These are phyloP conservation scores for Cetonia aurata DNA, from an alignment of 2,888 invertebrate species.

Conservation along the genomic window DNA sequence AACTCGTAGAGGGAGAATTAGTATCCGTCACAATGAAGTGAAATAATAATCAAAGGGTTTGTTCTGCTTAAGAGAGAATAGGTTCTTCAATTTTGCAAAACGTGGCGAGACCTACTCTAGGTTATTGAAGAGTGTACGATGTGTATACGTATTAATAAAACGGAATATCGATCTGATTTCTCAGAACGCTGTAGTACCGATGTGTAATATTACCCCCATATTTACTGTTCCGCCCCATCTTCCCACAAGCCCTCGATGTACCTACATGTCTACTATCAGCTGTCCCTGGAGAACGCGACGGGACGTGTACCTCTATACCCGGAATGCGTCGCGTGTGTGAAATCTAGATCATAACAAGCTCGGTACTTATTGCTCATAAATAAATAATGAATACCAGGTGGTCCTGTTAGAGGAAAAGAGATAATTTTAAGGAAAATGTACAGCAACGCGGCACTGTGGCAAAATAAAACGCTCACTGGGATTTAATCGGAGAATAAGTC, in stretches of 20 bases:
- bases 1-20: no score
- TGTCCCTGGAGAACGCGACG: not conserved
- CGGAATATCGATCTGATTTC: constrained; percentile 18
- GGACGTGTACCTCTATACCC: constrained; percentile 2
- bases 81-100: constrained; percentile 7
- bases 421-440: not conserved
- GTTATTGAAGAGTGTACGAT: not conserved
- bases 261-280: no score
- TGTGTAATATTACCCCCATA: not conserved
- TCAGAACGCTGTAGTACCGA: constrained; percentile 2
- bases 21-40: no score
- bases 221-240: not conserved
- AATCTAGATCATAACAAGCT: constrained; percentile 29
- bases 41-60: no score
- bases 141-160: constrained; percentile 8
- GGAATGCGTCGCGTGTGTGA: constrained; percentile 24
- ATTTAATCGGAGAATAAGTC: no score
- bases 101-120: not conserved
- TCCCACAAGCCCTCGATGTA: no score
- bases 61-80: no score
- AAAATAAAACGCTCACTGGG: no score
- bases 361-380: constrained; percentile 27
- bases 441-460: no score
- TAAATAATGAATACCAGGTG: constrained; percentile 24
- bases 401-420: not conserved